Evolutionary conservation across 2,888 invertebrate species (phyloP).

Genomic region (Formica aserva): DNA sequence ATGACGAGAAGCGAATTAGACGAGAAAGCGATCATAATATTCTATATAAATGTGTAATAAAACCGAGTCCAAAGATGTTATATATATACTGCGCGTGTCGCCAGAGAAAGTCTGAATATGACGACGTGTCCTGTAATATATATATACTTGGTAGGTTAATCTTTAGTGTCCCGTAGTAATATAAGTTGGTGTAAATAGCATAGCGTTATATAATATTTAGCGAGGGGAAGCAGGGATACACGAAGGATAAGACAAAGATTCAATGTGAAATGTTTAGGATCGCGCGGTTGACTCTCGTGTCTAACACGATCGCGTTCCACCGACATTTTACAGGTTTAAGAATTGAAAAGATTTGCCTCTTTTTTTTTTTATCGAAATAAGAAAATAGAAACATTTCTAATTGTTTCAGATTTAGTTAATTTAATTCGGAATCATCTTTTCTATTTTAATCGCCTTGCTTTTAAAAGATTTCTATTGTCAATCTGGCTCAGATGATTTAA

Average conservation of each 20-base stretch:
- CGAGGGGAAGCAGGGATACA: constrained; percentile 49
- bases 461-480: constrained; percentile 44
- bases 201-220: constrained; percentile 72
- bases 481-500: constrained; percentile 40
- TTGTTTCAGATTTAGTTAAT: constrained; percentile 42
- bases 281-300: constrained; percentile 44
- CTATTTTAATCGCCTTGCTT: constrained; percentile 53
- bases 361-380: constrained; percentile 8
- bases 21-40: constrained; percentile 69
- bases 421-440: constrained; percentile 31
- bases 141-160: constrained; percentile 84
- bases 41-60: constrained; percentile 85
- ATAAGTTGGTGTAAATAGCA: constrained; percentile 85
- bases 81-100: constrained; percentile 82
- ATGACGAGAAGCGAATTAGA: constrained; percentile 36
- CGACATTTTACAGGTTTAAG: constrained; percentile 33
- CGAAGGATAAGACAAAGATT: constrained; percentile 55
- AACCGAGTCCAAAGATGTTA: constrained; percentile 86
- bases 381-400: constrained; percentile 12
- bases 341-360: constrained; percentile 1
- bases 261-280: constrained; percentile 53
- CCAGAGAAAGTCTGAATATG: constrained; percentile 72
- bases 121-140: constrained; percentile 84
- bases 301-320: constrained; percentile 37
- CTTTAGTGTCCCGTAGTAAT: constrained; percentile 78